Percentiles rank a stretch among this genome's conserved stretches.
These are phyloP conservation scores for Leucophenga montana DNA, from an alignment of 2,888 invertebrate genomes.

Conservation along the genomic window DNA sequence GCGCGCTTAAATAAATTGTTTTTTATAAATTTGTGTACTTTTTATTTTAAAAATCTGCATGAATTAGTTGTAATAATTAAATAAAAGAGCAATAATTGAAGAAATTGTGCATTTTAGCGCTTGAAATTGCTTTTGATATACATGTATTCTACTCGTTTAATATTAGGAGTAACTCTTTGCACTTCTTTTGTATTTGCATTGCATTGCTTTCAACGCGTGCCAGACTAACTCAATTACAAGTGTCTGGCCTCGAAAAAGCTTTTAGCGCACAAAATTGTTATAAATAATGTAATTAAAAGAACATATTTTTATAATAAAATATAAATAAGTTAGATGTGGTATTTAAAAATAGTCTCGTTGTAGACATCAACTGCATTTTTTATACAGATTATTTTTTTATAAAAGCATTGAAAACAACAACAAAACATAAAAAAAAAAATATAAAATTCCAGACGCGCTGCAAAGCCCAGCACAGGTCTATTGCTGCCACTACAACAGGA, in stretches of 20 bases:
- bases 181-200: not conserved
- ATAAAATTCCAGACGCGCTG: not conserved
- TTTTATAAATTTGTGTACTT: too few relatives aligned
- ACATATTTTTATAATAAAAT: not conserved
- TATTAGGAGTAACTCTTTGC: not conserved
- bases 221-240: slow-evolving; percentile 63
- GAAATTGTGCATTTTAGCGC: too few relatives aligned
- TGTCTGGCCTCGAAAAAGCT: slow-evolving; percentile 46
- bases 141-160: too few relatives aligned
- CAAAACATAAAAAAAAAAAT: slow-evolving; percentile 16
- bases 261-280: slow-evolving; percentile 31
- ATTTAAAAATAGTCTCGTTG: too few relatives aligned
- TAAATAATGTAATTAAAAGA: slow-evolving; percentile 33
- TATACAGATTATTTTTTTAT: not conserved
- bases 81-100: too few relatives aligned
- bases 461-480: not conserved
- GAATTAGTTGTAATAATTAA: too few relatives aligned
- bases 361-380: not conserved
- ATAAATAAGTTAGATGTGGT: too few relatives aligned
- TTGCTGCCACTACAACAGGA: not conserved
- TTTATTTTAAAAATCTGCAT: too few relatives aligned
- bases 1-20: too few relatives aligned
- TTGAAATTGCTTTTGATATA: too few relatives aligned
- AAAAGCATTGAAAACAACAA: not conserved
- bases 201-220: slow-evolving; percentile 36